Evolutionary conservation across 2,888 invertebrate genomes (phyloP).

Genomic region (Pseudococcus jackbeardsleyi): DNA sequence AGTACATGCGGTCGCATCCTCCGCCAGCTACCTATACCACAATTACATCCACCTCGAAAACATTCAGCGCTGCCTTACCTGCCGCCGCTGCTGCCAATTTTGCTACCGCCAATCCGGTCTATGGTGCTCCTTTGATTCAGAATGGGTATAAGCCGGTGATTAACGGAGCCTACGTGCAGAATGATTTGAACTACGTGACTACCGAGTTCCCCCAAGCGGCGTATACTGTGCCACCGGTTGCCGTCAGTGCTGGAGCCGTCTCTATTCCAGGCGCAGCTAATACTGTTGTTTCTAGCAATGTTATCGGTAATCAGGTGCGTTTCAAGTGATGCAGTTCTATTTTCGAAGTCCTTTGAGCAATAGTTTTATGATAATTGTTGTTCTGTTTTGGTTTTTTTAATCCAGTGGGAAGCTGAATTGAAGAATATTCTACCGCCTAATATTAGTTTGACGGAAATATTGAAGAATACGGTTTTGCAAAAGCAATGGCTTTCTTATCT

Average conservation of each 20-base stretch:
- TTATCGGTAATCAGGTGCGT: conserved; percentile 21
- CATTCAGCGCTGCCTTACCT: conserved; percentile 41
- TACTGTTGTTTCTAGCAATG: background rate
- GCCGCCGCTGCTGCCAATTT: conserved; percentile 22
- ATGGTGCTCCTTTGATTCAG: conserved; percentile 40
- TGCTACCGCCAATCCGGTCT: conserved; percentile 11
- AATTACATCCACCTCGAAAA: conserved; percentile 27
- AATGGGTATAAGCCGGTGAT: conserved; percentile 51
- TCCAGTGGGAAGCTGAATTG: conserved; percentile 40
- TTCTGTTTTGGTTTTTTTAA: background rate
- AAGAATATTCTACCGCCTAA: conserved; percentile 49
- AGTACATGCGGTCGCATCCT: conserved; percentile 60
- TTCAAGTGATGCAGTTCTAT: background rate
- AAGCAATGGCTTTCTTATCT: conserved; percentile 59
- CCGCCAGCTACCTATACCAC: conserved; percentile 34
- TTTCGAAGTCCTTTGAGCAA: too few species aligned
- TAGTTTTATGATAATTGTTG: too few species aligned
- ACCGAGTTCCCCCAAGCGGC: conserved; percentile 4
- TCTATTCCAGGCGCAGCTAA: background rate
- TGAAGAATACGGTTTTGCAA: conserved; percentile 55
- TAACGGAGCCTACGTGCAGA: conserved; percentile 36
- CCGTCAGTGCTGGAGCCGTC: background rate
- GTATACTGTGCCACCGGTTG: background rate
- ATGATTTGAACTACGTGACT: conserved; percentile 18
- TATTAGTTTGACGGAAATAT: conserved; percentile 5